phyloP scores from a whole-genome alignment of 2,113 vertebrate species.

The Oceanites oceanicus region DNA sequence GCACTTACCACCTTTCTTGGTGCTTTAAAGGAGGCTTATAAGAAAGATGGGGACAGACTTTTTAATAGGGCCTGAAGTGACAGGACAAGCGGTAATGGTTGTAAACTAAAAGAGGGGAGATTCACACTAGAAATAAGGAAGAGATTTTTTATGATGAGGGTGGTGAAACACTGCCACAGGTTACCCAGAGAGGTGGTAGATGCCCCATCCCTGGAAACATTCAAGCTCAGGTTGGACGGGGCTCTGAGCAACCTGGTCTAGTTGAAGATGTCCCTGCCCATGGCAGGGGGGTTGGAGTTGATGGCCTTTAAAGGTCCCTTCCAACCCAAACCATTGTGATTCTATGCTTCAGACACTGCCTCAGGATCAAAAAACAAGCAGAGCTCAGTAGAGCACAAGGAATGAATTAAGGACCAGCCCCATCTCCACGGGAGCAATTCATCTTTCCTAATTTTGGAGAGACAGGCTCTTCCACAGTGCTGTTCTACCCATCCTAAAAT shows the following conservation, averaged over 20 bases:
- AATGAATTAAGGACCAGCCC: background rate
- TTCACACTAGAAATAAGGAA: background rate
- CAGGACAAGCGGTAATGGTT: background rate
- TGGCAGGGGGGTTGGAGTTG: fast-evolving
- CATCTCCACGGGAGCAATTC: background rate
- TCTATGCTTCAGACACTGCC: background rate
- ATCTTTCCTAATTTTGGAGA: background rate
- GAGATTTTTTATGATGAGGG: fast-evolving
- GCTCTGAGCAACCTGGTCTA: background rate
- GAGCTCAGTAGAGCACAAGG: background rate
- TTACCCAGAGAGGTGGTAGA: background rate
- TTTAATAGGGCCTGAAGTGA: fast-evolving
- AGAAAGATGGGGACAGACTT: background rate
- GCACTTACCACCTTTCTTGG: fast-evolving
- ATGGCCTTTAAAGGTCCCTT: background rate
- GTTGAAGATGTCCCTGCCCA: background rate
- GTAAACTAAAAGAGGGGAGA: background rate
- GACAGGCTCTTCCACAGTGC: background rate
- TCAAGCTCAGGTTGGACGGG: background rate
- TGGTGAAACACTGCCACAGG: fast-evolving
- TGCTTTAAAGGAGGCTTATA: background rate
- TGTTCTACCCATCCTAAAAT: background rate
- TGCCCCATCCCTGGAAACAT: background rate
- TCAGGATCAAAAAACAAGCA: background rate
- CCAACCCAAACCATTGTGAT: background rate